Evolutionary conservation across 1,140 invertebrate species (phyloP).

Genomic region (Rhagoletis pomonella): DNA sequence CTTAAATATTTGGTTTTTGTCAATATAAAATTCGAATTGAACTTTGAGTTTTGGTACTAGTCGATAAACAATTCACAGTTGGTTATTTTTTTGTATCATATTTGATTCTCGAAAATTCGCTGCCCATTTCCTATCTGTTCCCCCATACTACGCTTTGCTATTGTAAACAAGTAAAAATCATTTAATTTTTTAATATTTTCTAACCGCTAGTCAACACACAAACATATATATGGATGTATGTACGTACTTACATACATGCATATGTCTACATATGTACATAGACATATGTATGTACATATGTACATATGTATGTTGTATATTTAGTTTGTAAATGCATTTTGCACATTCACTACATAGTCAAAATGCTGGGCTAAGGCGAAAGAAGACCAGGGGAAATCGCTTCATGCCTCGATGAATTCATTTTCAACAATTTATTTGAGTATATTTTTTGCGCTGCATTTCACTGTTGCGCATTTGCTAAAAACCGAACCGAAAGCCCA

Average conservation of each 20-base stretch:
- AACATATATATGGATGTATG: neutral
- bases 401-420: constrained; percentile 15
- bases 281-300: neutral
- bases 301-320: neutral
- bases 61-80: neutral
- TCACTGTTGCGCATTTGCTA: constrained; percentile 47
- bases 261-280: neutral
- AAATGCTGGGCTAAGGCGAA: neutral
- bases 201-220: neutral
- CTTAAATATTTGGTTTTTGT: neutral
- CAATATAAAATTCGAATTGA: neutral
- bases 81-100: neutral
- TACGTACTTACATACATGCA: neutral
- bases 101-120: constrained; percentile 9
- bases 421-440: constrained; percentile 45
- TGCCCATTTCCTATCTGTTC: neutral
- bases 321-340: neutral
- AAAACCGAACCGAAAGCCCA: constrained; percentile 22
- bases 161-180: neutral
- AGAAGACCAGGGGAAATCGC: neutral
- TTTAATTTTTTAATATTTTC: neutral
- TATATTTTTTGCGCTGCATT: constrained; percentile 36
- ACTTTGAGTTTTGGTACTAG: neutral
- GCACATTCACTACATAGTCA: neutral
- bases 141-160: neutral